Evolutionary conservation across 2,113 vertebrate species (phyloP).

Genomic region (Psilopsiagon aymara): DNA sequence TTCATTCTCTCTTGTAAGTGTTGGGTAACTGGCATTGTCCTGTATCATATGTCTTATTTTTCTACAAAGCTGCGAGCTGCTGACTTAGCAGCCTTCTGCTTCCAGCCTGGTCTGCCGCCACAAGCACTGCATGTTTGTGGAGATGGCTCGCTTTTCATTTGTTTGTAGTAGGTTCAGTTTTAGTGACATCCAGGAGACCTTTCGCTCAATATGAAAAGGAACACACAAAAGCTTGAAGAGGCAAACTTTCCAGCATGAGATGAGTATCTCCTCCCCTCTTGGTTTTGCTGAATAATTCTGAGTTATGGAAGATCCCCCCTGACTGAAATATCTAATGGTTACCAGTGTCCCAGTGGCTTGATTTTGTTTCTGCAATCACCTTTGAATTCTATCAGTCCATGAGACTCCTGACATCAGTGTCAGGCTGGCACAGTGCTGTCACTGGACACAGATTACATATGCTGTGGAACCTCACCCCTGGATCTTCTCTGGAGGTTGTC

Average conservation of each 20-base stretch:
- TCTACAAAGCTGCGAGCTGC: slow-evolving; percentile 6
- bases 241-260: neutral
- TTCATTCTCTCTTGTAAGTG: neutral
- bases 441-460: no score
- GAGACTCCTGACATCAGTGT: neutral
- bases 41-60: neutral
- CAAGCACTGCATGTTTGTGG: neutral
- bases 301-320: neutral
- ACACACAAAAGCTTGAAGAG: neutral
- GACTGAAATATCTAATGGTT: neutral
- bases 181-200: slow-evolving; percentile 14
- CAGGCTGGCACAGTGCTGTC: neutral
- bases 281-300: neutral
- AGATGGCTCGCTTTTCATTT: neutral
- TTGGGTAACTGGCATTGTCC: neutral
- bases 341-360: neutral
- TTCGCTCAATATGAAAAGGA: neutral
- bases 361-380: neutral
- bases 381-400: neutral
- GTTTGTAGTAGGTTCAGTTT: neutral
- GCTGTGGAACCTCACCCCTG: neutral
- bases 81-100: neutral
- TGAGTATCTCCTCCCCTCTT: neutral
- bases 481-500: neutral
- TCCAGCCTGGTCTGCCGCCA: slow-evolving; percentile 25